These are phyloP conservation scores for Carduelis carduelis DNA, from an alignment of 2,797 vertebrate genomes.

Conservation along the genomic window DNA sequence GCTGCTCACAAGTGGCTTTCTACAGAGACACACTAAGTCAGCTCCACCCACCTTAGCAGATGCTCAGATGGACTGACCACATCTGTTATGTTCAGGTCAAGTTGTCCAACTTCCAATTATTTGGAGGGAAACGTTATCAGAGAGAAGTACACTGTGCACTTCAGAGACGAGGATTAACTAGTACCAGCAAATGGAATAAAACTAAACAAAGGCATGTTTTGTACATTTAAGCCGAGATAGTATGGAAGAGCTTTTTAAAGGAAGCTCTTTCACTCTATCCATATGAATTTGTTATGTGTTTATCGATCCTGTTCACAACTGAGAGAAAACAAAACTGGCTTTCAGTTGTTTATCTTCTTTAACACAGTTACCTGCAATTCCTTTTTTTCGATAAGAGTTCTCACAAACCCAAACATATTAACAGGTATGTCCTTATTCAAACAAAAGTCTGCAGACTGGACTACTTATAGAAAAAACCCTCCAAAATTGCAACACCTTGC, in stretches of 20 bases:
- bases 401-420: not conserved
- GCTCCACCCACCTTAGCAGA: not conserved
- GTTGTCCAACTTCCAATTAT: not conserved
- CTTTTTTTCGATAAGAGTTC: not conserved
- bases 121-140: not conserved
- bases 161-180: not conserved
- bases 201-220: not conserved
- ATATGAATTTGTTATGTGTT: not conserved
- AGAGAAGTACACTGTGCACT: not conserved
- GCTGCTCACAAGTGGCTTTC: not conserved
- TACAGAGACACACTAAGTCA: not conserved
- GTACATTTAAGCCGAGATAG: not conserved
- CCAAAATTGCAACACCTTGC: not conserved
- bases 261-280: not conserved
- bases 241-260: not conserved
- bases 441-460: not conserved
- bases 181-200: not conserved
- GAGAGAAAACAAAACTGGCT: not conserved
- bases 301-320: not conserved
- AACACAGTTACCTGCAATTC: not conserved
- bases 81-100: not conserved
- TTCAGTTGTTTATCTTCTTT: not conserved
- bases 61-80: not conserved
- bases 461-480: not conserved
- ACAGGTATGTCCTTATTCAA: not conserved